Conservation (phyloP, 2,113 vertebrate genomes). For the Brachirus orientalis region DNA sequence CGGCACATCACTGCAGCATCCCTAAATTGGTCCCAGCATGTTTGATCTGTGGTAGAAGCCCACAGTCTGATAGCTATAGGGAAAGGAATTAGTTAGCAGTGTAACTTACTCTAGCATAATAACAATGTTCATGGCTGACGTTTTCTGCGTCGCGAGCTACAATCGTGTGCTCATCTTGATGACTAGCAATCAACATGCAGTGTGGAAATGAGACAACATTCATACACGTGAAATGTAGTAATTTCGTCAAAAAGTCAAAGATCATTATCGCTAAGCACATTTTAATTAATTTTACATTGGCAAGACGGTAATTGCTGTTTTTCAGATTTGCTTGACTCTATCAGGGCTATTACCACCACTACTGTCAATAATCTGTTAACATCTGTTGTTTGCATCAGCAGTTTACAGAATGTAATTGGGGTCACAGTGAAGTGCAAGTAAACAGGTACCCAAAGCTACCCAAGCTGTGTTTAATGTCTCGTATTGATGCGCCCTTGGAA, state of each 20-base stretch:
- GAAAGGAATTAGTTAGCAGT: background rate
- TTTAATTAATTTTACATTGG: constrained; percentile 27
- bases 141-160: background rate
- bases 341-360: constrained; percentile 8
- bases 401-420: constrained; percentile 78
- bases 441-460: constrained; percentile 53
- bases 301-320: constrained; percentile 4
- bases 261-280: constrained; percentile 14
- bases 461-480: constrained; percentile 69
- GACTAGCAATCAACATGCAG: background rate
- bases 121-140: background rate
- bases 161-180: constrained; percentile 14
- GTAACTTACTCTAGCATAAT: background rate
- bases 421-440: constrained; percentile 64
- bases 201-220: background rate
- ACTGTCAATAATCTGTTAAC: constrained; percentile 54
- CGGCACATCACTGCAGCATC: constrained; percentile 1
- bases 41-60: constrained; percentile 10
- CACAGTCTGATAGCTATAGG: background rate
- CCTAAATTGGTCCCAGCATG: background rate
- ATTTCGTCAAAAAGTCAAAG: background rate
- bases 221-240: constrained; percentile 5
- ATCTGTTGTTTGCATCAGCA: constrained; percentile 63
- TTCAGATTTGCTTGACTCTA: background rate
- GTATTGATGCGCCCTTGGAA: constrained; percentile 64